These are phyloP conservation scores for Octomys mimax DNA, from an alignment of 2,797 vertebrate genomes.

Conservation along the genomic window DNA sequence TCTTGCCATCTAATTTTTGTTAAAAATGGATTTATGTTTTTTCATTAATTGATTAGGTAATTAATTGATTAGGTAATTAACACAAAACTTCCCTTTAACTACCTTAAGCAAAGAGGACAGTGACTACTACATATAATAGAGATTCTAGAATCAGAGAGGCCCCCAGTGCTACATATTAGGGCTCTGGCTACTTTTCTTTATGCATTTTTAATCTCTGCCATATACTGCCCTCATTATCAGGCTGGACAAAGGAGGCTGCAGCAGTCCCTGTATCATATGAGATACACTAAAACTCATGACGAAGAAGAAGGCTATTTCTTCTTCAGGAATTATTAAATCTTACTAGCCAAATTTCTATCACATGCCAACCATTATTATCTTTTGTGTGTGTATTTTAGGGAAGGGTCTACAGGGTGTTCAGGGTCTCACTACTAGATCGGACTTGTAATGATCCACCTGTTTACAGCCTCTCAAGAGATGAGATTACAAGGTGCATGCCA, in stretches of 20 bases:
- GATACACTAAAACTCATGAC: background rate
- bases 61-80: background rate
- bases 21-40: slow-evolving; percentile 21
- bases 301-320: background rate
- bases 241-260: background rate
- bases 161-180: background rate
- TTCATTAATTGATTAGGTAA: background rate
- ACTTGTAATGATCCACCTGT: too few relatives aligned
- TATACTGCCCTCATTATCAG: background rate
- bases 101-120: background rate
- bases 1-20: background rate
- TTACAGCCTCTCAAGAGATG: too few relatives aligned
- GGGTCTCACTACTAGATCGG: too few relatives aligned
- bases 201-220: background rate
- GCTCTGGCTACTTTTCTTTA: background rate
- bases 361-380: background rate
- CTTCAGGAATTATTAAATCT: background rate
- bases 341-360: background rate
- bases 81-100: background rate
- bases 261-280: background rate
- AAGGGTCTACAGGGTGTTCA: too few relatives aligned
- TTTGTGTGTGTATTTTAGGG: too few relatives aligned
- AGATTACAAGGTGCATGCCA: too few relatives aligned
- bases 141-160: background rate
- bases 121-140: background rate